Conservation (phyloP, 2,113 vertebrate genomes). For the Malaclemys terrapin region DNA sequence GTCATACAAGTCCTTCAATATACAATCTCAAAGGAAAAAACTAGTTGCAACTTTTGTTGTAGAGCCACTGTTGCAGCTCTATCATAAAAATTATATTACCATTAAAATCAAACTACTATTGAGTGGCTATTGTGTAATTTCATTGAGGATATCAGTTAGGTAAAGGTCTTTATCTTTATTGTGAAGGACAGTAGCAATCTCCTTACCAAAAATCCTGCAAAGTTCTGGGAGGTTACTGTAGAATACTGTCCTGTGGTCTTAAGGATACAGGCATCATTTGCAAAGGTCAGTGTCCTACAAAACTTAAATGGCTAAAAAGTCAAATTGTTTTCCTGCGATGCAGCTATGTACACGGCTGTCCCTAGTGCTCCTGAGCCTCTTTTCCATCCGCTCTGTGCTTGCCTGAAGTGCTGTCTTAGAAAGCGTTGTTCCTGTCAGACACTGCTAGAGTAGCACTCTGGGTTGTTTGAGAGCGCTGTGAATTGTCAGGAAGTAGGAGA, state of each 20-base stretch:
- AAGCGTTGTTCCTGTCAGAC: not conserved
- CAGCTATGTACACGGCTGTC: not conserved
- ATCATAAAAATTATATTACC: not conserved
- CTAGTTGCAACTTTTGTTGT: not conserved
- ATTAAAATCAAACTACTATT: not conserved
- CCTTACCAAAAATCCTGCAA: not conserved
- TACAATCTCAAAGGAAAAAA: not conserved
- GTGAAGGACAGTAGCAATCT: not conserved
- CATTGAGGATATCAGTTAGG: not conserved
- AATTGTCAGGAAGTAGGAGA: not conserved
- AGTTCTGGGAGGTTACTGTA: not conserved
- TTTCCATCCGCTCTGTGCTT: not conserved
- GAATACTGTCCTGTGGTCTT: not conserved
- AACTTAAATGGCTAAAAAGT: not conserved
- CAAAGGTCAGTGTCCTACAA: not conserved
- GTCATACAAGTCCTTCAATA: not conserved
- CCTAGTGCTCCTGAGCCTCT: not conserved
- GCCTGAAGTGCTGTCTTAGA: not conserved
- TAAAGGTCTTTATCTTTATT: not conserved
- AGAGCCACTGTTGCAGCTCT: not conserved
- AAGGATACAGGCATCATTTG: conserved; percentile 8
- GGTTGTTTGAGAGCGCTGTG: not conserved
- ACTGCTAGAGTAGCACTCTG: not conserved
- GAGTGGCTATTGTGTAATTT: not conserved
- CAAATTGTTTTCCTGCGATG: not conserved